A percentile compares a stretch with the other conserved stretches of the same genome.
Conservation (phyloP, 1,140 invertebrate species). For the Panulirus ornatus region DNA sequence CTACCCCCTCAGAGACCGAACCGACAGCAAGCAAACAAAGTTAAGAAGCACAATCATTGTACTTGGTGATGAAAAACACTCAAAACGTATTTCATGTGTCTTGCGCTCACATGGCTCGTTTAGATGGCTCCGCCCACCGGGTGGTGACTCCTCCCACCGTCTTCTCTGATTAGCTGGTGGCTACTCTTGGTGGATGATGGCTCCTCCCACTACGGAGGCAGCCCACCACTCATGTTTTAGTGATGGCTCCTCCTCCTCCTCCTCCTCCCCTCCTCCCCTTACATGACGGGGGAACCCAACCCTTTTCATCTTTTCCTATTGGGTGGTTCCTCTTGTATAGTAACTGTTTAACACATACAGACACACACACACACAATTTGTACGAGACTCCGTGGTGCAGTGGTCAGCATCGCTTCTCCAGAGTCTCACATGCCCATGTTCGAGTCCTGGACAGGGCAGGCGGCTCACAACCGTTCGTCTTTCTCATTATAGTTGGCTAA, state of each 20-base stretch:
- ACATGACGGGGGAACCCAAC: neutral
- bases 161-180: neutral
- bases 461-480: too few species aligned
- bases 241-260: neutral
- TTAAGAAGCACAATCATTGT: slow-evolving; percentile 44
- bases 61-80: slow-evolving; percentile 6
- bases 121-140: slow-evolving; percentile 11
- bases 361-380: neutral
- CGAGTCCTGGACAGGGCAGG: too few species aligned
- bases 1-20: slow-evolving; percentile 22
- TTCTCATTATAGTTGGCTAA: too few species aligned
- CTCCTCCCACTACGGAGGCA: slow-evolving; percentile 11
- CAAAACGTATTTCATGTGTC: slow-evolving; percentile 4
- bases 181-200: neutral
- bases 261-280: neutral
- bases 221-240: too few species aligned
- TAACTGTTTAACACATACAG: neutral
- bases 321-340: neutral
- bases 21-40: slow-evolving; percentile 13
- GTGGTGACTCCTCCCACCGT: slow-evolving; percentile 13
- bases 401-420: too few species aligned
- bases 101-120: neutral
- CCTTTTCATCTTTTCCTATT: neutral
- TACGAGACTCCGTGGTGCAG: too few species aligned
- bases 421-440: too few species aligned